phyloP scores from a whole-genome alignment of 2,797 vertebrate genomes.

The Enteromius radiatus region DNA sequence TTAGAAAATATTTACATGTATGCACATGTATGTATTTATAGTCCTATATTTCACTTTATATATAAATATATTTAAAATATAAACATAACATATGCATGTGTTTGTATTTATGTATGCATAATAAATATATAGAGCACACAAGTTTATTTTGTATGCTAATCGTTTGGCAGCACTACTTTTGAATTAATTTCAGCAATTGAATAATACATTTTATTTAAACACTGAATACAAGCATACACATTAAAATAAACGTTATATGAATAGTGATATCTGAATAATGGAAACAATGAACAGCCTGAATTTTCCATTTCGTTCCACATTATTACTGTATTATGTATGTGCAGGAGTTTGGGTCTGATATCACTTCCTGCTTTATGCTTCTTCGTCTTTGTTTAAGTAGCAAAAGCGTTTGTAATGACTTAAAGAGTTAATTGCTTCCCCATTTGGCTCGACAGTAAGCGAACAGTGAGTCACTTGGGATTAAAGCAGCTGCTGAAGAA shows the following conservation, averaged over 20 bases:
- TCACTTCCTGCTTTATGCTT: background rate
- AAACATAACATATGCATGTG: no score
- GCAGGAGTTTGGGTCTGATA: background rate
- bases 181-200: background rate
- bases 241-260: no score
- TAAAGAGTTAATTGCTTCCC: background rate
- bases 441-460: background rate
- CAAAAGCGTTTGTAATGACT: background rate
- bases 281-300: background rate
- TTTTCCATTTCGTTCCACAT: background rate
- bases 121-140: no score
- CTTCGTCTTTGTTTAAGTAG: no score
- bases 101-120: no score
- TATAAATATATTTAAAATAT: no score
- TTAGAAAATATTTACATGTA: no score
- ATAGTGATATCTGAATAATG: background rate
- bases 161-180: no score
- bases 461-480: conserved; percentile 15
- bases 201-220: background rate
- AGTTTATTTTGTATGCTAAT: no score
- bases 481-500: conserved; percentile 10
- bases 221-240: background rate
- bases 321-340: no score
- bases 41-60: no score
- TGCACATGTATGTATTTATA: no score